A percentile compares a stretch with the other conserved stretches of the same genome.
phyloP scores from a whole-genome alignment of 2,888 invertebrate genomes.

The Andrena camellia region DNA sequence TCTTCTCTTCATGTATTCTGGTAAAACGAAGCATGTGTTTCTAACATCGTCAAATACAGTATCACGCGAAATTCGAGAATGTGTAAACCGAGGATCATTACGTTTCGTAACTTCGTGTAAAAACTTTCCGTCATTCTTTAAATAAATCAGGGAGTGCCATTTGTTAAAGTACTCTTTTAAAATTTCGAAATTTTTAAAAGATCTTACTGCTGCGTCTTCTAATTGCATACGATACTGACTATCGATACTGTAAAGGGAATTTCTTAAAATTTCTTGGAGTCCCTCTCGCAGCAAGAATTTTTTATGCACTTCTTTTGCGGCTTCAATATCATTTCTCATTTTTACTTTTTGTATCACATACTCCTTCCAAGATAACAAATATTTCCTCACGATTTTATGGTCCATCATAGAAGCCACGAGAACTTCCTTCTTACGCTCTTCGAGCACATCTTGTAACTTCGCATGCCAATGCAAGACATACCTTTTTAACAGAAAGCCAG shows the following conservation, averaged over 20 bases:
- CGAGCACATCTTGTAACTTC: conserved; percentile 47
- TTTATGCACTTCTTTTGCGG: conserved; percentile 60
- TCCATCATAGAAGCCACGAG: conserved; percentile 24
- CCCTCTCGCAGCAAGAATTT: conserved; percentile 62
- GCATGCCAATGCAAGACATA: conserved; percentile 63
- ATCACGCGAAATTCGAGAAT: not conserved
- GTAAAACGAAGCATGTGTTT: conserved; percentile 34
- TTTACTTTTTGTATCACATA: conserved; percentile 46
- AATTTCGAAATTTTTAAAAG: conserved; percentile 61
- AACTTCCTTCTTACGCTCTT: conserved; percentile 48
- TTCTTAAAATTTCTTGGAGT: conserved; percentile 56
- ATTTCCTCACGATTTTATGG: conserved; percentile 55
- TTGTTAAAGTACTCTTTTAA: conserved; percentile 64
- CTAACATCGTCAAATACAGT: not conserved
- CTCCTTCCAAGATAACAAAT: conserved; percentile 62
- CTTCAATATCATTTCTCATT: conserved; percentile 52
- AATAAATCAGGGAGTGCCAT: conserved; percentile 55
- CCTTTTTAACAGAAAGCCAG: conserved; percentile 53
- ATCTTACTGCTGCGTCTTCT: conserved; percentile 46
- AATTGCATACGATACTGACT: conserved; percentile 48
- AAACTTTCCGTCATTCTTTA: conserved; percentile 6
- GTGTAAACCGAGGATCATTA: not conserved
- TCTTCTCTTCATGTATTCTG: conserved; percentile 49
- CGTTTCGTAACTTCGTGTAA: not conserved
- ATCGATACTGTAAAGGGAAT: conserved; percentile 54